A percentile compares a stretch with the other conserved stretches of the same genome.
These are phyloP conservation scores for Lagopus muta DNA, from an alignment of 2,113 vertebrate species.

Conservation along the genomic window DNA sequence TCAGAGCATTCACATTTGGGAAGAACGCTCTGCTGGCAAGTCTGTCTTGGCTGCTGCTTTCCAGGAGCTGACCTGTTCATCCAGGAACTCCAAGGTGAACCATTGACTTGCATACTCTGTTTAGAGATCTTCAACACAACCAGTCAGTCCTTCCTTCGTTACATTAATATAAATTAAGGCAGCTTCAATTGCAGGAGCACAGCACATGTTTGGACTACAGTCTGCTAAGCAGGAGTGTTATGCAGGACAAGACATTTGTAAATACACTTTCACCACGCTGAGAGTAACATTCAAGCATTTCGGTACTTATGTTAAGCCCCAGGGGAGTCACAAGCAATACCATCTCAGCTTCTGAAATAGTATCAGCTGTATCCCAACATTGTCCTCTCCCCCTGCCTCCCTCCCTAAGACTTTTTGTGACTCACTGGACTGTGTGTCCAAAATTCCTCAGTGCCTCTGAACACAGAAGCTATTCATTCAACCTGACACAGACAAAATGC, in stretches of 20 bases:
- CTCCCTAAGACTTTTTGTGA: conserved; percentile 56
- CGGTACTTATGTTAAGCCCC: background rate
- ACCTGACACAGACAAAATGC: conserved; percentile 16
- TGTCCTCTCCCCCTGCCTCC: conserved; percentile 15
- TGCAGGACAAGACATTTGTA: background rate
- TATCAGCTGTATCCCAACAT: background rate
- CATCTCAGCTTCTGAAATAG: background rate
- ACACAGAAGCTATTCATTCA: conserved; percentile 74
- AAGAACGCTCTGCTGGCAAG: background rate
- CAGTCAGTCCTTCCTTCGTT: background rate
- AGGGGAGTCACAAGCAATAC: background rate
- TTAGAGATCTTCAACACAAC: background rate
- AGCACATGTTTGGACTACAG: background rate
- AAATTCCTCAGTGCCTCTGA: conserved; percentile 47
- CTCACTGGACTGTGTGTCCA: conserved; percentile 28
- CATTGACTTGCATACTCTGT: background rate
- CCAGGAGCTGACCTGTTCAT: background rate
- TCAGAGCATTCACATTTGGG: background rate
- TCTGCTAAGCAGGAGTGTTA: background rate
- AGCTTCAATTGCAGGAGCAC: background rate
- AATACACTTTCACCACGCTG: background rate
- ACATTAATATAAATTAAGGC: background rate
- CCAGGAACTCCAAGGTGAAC: background rate
- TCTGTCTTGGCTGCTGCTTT: background rate
- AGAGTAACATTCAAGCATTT: background rate